Conservation (phyloP, 2,797 vertebrate species). For the Mus spretus region DNA sequence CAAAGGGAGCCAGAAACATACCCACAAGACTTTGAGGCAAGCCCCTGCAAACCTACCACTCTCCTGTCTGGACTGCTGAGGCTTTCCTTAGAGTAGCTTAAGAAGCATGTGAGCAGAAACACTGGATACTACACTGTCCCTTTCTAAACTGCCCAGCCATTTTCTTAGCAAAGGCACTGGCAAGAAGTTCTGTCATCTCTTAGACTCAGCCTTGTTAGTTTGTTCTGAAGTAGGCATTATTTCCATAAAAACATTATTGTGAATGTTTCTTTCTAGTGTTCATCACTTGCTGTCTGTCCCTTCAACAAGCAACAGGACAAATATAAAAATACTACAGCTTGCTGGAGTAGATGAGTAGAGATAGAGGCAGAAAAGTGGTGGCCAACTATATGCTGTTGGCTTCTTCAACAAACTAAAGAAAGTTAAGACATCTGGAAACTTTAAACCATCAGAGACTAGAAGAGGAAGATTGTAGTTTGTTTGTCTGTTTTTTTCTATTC, state of each 20-base stretch:
- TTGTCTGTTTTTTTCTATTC: too few relatives aligned
- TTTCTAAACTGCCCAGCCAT: slow-evolving; percentile 6
- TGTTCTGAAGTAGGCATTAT: slow-evolving; percentile 19
- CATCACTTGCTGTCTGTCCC: slow-evolving; percentile 22
- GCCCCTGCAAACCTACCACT: not conserved
- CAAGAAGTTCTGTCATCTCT: not conserved
- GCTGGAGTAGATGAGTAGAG: slow-evolving; percentile 24
- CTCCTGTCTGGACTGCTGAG: not conserved
- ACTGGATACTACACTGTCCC: not conserved
- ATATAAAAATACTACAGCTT: slow-evolving; percentile 25
- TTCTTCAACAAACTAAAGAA: not conserved
- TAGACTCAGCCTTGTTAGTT: not conserved
- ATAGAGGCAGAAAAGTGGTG: not conserved
- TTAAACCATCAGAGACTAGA: slow-evolving; percentile 2
- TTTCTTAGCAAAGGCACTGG: slow-evolving; percentile 29
- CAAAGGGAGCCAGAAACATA: not conserved
- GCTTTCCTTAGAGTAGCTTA: not conserved
- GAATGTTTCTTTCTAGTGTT: slow-evolving; percentile 1
- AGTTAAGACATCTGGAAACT: not conserved
- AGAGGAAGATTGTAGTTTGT: not conserved
- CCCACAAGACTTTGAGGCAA: not conserved
- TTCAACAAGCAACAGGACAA: not conserved
- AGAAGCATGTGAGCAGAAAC: slow-evolving; percentile 13
- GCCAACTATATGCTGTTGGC: not conserved
- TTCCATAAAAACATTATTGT: not conserved